Evolutionary conservation across 2,113 vertebrate species (phyloP), one percentile per base, ranked within the genome.

Genomic region (Otis tarda): DNA sequence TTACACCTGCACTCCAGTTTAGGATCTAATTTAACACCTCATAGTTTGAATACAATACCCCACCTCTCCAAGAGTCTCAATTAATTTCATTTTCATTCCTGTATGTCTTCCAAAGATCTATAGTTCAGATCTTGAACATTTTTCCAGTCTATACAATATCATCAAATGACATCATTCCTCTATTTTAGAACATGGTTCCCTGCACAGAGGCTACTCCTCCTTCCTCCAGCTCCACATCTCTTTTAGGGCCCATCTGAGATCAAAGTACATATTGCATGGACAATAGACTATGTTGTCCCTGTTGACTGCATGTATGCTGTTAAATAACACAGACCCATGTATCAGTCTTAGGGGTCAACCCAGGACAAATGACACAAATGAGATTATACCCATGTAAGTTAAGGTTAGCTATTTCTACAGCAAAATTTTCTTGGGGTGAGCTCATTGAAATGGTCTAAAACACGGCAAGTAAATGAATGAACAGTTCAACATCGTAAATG

Each of bases 331-430:
- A 5, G 4, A 68, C 5, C 2, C 16, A n/a, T 24, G 18, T 6
- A 39, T 52, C 50, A 70, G 19, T 28, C 31, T 78, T 53, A 33
- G 41, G 13, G 33, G 63, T 1, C 1, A 56, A 15, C 41, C 8
- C 22, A 84, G 56, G 8, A 4, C 22, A 71, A 78, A 75, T 25
- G 1, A 5, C 14, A 71, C 16, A 75, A 70, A 55, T 15, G 5
- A 7, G 4, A n/a, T 84, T 65, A 2, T 5, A 55, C 4, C 1
- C 6, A 16, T 11, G 31, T 9, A 27, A 1, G 2, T 39, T 59
- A 37, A 68, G 2, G 16, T 12, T 33, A 59, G 14, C 2, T 57
- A 14, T 67, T 79, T 84, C 52, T 57, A 63, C 9, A n/a, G 11
- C 43, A 83, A 52, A n/a, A 63, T 59, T 69, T 59, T 1, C 5